Conservation (phyloP, 2,797 vertebrate species). For the Muscicapa striata region DNA sequence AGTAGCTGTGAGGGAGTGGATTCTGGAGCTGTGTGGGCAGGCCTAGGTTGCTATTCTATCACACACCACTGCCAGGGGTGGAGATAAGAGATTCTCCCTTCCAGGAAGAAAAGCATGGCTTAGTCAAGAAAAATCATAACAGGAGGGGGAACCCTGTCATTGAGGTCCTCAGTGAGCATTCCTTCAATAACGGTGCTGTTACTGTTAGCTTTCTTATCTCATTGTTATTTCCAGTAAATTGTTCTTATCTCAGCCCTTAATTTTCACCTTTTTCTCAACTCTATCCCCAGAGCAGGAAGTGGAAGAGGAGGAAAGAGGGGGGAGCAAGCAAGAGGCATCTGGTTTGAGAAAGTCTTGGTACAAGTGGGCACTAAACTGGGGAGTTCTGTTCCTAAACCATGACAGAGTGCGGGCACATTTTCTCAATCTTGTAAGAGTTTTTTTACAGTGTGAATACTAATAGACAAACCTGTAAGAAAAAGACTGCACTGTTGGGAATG, state of each 20-base stretch:
- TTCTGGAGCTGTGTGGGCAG: not conserved
- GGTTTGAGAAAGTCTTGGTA: not conserved
- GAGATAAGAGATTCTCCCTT: not conserved
- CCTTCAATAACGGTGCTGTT: not conserved
- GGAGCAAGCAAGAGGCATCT: not conserved
- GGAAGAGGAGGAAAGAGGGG: too few species aligned
- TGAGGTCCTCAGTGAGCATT: not conserved
- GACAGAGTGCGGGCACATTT: not conserved
- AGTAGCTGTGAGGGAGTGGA: accelerated
- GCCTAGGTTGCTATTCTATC: not conserved
- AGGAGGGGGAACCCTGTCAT: not conserved
- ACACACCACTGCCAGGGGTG: not conserved
- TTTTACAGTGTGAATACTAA: not conserved
- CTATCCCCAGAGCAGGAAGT: not conserved
- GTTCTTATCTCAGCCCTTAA: not conserved
- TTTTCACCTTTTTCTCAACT: not conserved
- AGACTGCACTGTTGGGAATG: not conserved
- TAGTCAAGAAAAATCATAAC: not conserved
- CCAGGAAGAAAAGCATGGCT: not conserved
- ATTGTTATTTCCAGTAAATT: not conserved
- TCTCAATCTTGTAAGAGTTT: not conserved
- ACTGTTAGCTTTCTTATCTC: not conserved
- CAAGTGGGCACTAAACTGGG: not conserved
- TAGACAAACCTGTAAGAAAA: not conserved
- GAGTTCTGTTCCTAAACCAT: not conserved